A percentile compares a stretch with the other conserved stretches of the same genome.
phyloP scores from a whole-genome alignment of 2,797 vertebrate species.

The Antrozous pallidus region DNA sequence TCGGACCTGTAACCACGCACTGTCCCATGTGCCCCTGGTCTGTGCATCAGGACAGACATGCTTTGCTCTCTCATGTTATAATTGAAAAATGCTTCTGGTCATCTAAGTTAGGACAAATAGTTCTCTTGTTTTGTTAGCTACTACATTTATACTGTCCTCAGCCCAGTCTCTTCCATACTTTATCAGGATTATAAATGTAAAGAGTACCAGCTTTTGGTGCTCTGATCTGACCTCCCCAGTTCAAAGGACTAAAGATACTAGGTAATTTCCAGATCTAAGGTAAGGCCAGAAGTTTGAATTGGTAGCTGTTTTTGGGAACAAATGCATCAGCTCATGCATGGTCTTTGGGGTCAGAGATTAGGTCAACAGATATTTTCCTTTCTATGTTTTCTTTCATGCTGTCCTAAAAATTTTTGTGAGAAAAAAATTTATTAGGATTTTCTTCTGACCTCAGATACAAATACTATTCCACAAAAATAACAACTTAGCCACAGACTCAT shows the following conservation, averaged over 20 bases:
- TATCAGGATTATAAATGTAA: not conserved
- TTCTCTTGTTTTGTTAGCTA: not conserved
- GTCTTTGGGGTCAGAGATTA: not conserved
- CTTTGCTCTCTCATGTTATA: not conserved
- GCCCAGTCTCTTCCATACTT: not conserved
- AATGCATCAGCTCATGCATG: not conserved
- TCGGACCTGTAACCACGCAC: too few species aligned
- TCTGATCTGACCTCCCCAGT: not conserved
- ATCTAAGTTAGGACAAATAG: not conserved
- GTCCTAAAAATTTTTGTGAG: not conserved
- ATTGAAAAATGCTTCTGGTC: not conserved
- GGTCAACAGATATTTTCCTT: not conserved
- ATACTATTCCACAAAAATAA: not conserved
- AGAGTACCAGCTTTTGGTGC: not conserved
- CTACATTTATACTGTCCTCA: not conserved
- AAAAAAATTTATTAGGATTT: not conserved
- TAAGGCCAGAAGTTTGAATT: not conserved
- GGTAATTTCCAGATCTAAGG: not conserved
- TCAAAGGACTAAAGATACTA: conserved; percentile 26
- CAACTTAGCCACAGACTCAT: not conserved
- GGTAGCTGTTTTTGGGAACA: not conserved
- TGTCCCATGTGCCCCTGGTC: not conserved
- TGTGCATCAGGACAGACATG: not conserved
- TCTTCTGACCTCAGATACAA: not conserved
- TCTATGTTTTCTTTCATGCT: not conserved